These are phyloP conservation scores for Epinephelus cyanopodus DNA, from an alignment of 2,113 vertebrate genomes.

Conservation along the genomic window DNA sequence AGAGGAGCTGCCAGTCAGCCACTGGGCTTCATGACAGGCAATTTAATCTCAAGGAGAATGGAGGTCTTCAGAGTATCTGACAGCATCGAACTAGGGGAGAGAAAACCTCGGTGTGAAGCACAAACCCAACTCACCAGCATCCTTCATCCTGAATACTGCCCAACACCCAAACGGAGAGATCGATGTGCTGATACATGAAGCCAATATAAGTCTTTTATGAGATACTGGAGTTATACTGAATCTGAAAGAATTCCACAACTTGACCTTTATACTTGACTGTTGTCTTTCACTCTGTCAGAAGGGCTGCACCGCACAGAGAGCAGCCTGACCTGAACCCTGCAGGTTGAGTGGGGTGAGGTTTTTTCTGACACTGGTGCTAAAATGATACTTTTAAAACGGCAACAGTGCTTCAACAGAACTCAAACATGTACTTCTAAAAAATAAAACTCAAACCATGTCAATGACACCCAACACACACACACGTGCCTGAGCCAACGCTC, in stretches of 20 bases:
- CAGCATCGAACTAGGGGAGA: slow-evolving; percentile 38
- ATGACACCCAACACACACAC: too few species aligned
- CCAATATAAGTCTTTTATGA: background rate
- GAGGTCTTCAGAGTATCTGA: slow-evolving; percentile 65
- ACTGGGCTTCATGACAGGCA: slow-evolving; percentile 69
- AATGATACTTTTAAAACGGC: too few species aligned
- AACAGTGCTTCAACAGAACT: too few species aligned
- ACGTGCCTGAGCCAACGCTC: too few species aligned
- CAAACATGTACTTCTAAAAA: too few species aligned
- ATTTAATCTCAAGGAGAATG: slow-evolving; percentile 77
- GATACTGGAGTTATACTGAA: slow-evolving; percentile 1
- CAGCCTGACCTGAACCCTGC: too few species aligned
- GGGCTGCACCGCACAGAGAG: background rate
- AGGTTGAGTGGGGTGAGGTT: too few species aligned
- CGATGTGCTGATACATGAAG: background rate
- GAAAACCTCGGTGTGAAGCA: slow-evolving; percentile 11
- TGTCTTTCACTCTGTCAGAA: background rate
- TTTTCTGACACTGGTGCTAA: too few species aligned
- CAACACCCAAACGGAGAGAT: slow-evolving; percentile 6
- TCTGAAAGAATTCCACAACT: background rate
- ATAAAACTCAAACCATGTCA: too few species aligned
- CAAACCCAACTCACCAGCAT: slow-evolving; percentile 3
- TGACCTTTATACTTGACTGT: background rate
- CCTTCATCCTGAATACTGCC: slow-evolving; percentile 12
- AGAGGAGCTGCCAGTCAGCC: slow-evolving; percentile 78